phyloP scores from a whole-genome alignment of 2,888 invertebrate species.

The Morpho helenor region DNA sequence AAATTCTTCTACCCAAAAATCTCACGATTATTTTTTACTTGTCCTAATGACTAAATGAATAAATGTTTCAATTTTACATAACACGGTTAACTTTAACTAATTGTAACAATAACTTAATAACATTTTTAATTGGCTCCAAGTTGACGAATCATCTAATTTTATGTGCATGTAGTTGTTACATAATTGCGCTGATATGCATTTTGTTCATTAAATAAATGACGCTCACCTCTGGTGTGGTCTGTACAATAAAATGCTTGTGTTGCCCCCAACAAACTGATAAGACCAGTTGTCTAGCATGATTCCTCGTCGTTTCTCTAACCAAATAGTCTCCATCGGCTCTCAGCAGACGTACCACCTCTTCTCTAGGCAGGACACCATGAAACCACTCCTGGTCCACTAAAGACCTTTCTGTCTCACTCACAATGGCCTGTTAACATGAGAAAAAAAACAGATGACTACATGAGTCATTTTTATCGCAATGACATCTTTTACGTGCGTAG shows the following conservation, averaged over 20 bases:
- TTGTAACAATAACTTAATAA: too few species aligned
- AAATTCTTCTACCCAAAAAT: too few species aligned
- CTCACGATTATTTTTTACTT: too few species aligned
- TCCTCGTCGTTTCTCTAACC: slow-evolving; percentile 94
- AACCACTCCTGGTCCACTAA: slow-evolving; percentile 97
- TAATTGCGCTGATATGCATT: too few species aligned
- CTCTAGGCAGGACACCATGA: slow-evolving; percentile 96
- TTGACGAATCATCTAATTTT: too few species aligned
- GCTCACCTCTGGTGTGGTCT: slow-evolving; percentile 92
- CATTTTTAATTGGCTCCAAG: too few species aligned
- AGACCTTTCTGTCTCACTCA: slow-evolving; percentile 80
- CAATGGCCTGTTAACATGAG: slow-evolving; percentile 51
- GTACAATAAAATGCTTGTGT: slow-evolving; percentile 98
- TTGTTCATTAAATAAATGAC: too few species aligned
- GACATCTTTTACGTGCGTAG: slow-evolving; percentile 19
- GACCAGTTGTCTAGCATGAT: slow-evolving; percentile 95
- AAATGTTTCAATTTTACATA: too few species aligned
- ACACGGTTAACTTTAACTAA: too few species aligned
- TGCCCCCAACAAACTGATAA: slow-evolving; percentile 97
- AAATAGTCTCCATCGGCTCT: slow-evolving; percentile 96
- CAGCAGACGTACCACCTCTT: slow-evolving; percentile 95
- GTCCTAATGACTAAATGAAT: too few species aligned
- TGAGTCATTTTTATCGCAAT: slow-evolving; percentile 13
- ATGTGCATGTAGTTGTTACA: too few species aligned
- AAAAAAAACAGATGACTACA: slow-evolving; percentile 15